Evolutionary conservation across 2,888 invertebrate species (phyloP).

Genomic region (Drosophila leonis): DNA sequence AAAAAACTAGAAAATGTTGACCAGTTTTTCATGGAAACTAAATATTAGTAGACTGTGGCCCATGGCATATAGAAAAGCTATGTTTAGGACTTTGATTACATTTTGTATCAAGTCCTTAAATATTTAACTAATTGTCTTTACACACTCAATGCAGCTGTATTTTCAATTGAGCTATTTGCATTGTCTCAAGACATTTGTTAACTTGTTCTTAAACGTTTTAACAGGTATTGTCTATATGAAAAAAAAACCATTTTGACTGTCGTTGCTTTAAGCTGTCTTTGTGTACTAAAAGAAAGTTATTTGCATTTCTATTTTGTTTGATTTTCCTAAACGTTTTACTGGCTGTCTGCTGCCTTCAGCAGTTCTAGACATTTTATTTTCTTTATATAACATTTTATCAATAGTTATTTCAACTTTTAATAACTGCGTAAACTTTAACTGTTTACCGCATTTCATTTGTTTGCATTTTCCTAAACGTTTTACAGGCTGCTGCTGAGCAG

Average conservation of each 20-base stretch:
- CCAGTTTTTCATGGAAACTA: slow-evolving; percentile 4
- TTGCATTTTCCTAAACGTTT: slow-evolving; percentile 7
- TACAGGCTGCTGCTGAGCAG: background rate
- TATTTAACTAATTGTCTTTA: background rate
- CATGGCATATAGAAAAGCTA: background rate
- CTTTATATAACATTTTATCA: background rate
- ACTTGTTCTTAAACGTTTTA: background rate
- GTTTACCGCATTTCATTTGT: background rate
- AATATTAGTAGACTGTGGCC: background rate
- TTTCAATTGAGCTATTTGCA: background rate
- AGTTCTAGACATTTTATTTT: background rate
- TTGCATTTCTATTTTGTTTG: background rate
- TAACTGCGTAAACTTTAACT: background rate
- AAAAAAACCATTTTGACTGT: background rate
- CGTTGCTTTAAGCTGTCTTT: too few relatives aligned
- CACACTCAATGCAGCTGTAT: too few relatives aligned
- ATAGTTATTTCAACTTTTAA: background rate
- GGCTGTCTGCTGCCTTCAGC: background rate
- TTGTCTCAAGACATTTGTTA: background rate
- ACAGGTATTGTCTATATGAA: accelerated
- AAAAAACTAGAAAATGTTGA: background rate
- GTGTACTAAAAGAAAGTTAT: too few relatives aligned
- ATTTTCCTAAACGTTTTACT: slow-evolving; percentile 8
- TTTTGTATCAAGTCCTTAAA: background rate
- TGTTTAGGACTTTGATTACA: background rate